Percentiles rank a stretch among this genome's conserved stretches.
phyloP scores from a whole-genome alignment of 2,113 vertebrate genomes.

The Mormoops blainvillei region DNA sequence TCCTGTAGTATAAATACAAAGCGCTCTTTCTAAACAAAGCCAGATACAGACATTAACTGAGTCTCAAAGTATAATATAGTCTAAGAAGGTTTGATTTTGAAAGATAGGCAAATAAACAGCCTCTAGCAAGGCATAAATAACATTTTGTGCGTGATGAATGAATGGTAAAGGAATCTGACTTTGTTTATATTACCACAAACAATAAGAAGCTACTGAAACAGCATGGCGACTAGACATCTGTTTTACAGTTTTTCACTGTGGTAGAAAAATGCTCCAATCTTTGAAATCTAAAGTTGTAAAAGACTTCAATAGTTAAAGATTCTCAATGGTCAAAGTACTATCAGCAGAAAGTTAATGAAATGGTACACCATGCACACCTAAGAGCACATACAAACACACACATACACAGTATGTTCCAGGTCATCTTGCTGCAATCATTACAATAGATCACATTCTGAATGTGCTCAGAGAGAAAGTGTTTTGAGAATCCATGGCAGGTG shows the following conservation, averaged over 20 bases:
- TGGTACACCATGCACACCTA: neutral
- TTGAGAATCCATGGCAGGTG: neutral
- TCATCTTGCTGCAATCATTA: neutral
- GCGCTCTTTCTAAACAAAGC: conserved; percentile 3
- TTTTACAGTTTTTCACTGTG: neutral
- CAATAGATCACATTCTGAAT: neutral
- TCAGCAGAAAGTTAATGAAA: neutral
- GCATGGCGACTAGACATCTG: neutral
- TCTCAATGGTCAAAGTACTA: neutral
- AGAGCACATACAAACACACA: neutral
- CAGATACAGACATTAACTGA: conserved; percentile 21
- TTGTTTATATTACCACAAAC: conserved; percentile 2
- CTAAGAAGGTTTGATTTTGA: neutral
- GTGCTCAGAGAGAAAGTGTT: neutral
- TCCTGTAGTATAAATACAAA: conserved; percentile 10
- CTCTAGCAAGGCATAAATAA: neutral
- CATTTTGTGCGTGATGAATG: neutral
- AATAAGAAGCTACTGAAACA: conserved; percentile 12
- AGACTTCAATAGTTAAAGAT: neutral
- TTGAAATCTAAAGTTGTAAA: conserved; percentile 33
- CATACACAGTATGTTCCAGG: neutral
- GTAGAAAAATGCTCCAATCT: neutral
- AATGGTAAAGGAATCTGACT: neutral
- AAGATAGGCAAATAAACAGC: neutral
- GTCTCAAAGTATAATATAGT: neutral